A percentile compares a stretch with the other conserved stretches of the same genome.
These are phyloP conservation scores for Chroicocephalus ridibundus DNA, from an alignment of 2,113 vertebrate genomes.

Conservation along the genomic window DNA sequence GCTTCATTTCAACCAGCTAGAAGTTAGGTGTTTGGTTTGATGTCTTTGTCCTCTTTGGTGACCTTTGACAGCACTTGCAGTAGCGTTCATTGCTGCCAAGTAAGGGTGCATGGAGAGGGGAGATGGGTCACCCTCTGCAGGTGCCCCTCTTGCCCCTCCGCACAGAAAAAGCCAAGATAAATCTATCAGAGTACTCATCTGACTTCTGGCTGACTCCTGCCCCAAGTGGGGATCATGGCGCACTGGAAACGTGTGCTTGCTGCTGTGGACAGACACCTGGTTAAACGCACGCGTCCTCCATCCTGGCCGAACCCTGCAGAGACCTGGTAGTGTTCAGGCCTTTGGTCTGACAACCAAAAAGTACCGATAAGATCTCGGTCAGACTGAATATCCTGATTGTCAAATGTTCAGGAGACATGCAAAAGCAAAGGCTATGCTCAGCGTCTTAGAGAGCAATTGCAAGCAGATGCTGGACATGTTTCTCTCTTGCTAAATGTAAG, in stretches of 20 bases:
- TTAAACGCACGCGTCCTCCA: fast-evolving
- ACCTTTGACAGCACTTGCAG: neutral
- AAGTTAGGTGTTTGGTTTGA: neutral
- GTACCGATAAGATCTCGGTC: neutral
- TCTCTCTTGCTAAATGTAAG: neutral
- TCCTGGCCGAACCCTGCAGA: neutral
- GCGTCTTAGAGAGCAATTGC: neutral
- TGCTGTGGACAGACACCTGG: neutral
- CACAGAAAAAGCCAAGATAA: neutral
- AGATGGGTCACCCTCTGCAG: neutral
- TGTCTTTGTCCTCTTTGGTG: fast-evolving
- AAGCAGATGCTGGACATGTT: neutral
- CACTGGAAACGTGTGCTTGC: neutral
- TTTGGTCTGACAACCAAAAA: neutral
- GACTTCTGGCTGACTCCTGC: neutral
- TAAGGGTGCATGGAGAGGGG: neutral
- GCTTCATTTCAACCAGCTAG: neutral
- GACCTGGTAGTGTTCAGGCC: neutral
- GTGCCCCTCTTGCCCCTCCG: neutral
- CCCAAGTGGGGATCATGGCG: fast-evolving
- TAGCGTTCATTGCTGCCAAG: neutral
- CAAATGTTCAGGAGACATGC: fast-evolving
- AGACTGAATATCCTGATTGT: neutral
- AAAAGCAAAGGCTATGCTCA: neutral
- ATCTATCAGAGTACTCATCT: neutral